phyloP scores from a whole-genome alignment of 1,140 invertebrate species.

The Holcopasites calliopsidis region DNA sequence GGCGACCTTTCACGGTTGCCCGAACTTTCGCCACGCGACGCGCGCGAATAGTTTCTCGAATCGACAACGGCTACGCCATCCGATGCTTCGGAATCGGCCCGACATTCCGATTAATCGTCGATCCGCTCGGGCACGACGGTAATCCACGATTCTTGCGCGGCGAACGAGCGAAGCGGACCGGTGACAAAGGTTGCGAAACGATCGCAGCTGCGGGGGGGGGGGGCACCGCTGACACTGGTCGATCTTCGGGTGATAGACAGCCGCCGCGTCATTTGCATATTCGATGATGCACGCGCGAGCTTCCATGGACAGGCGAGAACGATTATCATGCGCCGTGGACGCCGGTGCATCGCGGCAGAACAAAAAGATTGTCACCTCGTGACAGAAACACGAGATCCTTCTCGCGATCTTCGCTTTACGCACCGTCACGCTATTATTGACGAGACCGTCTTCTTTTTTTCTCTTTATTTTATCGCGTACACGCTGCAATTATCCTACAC shows the following conservation, averaged over 20 bases:
- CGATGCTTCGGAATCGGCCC: neutral
- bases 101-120: neutral
- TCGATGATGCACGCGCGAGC: constrained; percentile 54
- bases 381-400: no score
- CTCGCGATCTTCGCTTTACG: no score
- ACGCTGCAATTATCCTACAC: no score
- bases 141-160: constrained; percentile 3
- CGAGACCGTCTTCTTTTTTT: no score
- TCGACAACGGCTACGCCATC: no score
- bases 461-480: no score
- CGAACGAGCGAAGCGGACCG: neutral
- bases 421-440: no score
- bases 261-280: constrained; percentile 67
- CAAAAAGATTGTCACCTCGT: neutral
- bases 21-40: no score
- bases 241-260: constrained; percentile 56
- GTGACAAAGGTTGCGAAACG: constrained; percentile 55
- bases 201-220: constrained; percentile 16
- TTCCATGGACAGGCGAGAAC: constrained; percentile 35
- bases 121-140: neutral
- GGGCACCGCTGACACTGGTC: constrained; percentile 6
- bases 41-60: no score
- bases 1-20: no score
- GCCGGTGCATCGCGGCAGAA: neutral
- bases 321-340: constrained; percentile 28